phyloP scores from a whole-genome alignment of 2,113 vertebrate species.

The Crotalus horridus region DNA sequence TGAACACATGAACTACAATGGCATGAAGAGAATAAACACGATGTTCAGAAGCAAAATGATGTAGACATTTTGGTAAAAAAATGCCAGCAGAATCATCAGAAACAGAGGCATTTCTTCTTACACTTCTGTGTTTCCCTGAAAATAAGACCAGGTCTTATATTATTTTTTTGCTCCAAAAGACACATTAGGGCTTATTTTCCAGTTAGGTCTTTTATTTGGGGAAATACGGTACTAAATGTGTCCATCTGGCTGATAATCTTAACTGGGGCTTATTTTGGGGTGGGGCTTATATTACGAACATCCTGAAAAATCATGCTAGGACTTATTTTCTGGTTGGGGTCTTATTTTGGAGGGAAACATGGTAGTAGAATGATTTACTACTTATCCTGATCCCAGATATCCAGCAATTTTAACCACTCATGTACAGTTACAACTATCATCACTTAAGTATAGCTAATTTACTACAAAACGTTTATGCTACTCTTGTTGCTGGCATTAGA shows the following conservation, averaged over 20 bases:
- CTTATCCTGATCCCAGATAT: neutral
- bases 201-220: no score
- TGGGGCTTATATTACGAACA: no score
- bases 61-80: neutral
- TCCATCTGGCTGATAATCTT: no score
- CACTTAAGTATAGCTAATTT: slow-evolving; percentile 38
- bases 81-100: neutral
- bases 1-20: neutral
- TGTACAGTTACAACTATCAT: neutral
- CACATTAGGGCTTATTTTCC: no score
- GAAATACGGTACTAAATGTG: no score
- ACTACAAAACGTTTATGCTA: slow-evolving; percentile 30
- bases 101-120: neutral
- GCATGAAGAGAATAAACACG: neutral
- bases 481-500: slow-evolving; percentile 3
- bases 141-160: no score
- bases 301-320: no score
- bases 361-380: neutral
- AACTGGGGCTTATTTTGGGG: no score
- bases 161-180: no score
- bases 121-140: no score
- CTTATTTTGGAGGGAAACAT: no score
- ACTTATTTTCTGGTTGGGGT: no score
- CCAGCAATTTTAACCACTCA: neutral
- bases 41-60: neutral